Base-by-base conservation (phyloP, 2,113 vertebrate species). In the Pica pica region DNA sequence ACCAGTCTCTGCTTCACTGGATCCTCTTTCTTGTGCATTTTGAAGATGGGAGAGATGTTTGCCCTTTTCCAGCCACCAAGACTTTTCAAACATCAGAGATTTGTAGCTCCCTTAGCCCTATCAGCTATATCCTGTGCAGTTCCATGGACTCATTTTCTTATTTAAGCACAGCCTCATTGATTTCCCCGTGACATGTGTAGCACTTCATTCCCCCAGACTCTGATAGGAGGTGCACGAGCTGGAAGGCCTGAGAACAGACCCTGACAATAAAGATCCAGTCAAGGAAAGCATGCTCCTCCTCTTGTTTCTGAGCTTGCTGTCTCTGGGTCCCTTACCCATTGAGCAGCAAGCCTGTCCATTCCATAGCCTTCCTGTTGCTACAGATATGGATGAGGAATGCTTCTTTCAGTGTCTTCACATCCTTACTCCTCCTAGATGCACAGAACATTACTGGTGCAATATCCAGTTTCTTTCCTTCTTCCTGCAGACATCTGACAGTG, bases 371-470 rank as follows among this genome's bases (percentile, higher is more conserved):
- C 5, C 16, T 35, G 69, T 79, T 70, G 9, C 52, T 65, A 27
- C 0, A 0, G 13, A 11, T 27, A 13, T 16, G 26, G 26, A 14
- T 8, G 10, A 23, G 44, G 10, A 80, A 10, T 3, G 13, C 44
- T 50, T 67, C 56, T 37, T 83, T 68, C 30, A 28, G 12, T 44
- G 17, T 4, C 44, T 68, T 30, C 13, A 2, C 67, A 47, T 59
- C 21, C 44, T 76, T 60, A 28, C 44, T 39, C 52, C 47, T 84
- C 26, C 24, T 41, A 7, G 41, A 65, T 31, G 16, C 20, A 24
- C 27, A 8, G 35, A 33, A 22, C 13, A 60, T 80, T 59, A 20
- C n/a, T 67, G 35, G 26, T 63, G 33, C 35, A 53, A 13, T 23
- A 28, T 56, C 31, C 57, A 42, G 1, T 39, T 76, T 63, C 27